phyloP scores from a whole-genome alignment of 2,797 vertebrate species.

The Microchirus variegatus region DNA sequence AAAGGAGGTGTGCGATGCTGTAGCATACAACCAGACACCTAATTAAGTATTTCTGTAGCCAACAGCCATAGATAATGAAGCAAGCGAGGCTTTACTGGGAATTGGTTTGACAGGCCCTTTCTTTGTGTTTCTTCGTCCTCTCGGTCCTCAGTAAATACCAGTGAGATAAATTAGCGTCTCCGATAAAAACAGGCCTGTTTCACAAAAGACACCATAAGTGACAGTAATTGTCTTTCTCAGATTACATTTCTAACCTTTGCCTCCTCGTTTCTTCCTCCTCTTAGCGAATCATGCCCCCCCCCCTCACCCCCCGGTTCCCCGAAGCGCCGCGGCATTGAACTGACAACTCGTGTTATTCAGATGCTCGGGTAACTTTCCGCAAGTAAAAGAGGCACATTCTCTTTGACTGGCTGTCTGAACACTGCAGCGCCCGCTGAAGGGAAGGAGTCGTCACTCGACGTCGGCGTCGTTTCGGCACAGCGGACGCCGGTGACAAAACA shows the following conservation, averaged over 20 bases:
- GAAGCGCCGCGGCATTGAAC: slow-evolving; percentile 59
- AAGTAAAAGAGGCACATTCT: slow-evolving; percentile 43
- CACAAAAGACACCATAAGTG: slow-evolving; percentile 76
- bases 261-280: slow-evolving; percentile 57
- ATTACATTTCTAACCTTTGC: slow-evolving; percentile 84
- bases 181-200: slow-evolving; percentile 68
- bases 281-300: too few relatives aligned
- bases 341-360: slow-evolving; percentile 71
- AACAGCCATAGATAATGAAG: slow-evolving; percentile 73
- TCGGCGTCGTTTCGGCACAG: slow-evolving; percentile 38
- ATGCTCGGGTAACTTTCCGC: slow-evolving; percentile 41
- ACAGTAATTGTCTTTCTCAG: slow-evolving; percentile 84
- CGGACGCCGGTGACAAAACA: slow-evolving; percentile 58
- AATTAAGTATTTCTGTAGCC: slow-evolving; percentile 73
- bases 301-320: slow-evolving; percentile 26
- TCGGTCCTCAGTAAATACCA: slow-evolving; percentile 68
- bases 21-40: slow-evolving; percentile 51
- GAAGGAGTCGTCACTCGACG: slow-evolving; percentile 58
- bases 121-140: slow-evolving; percentile 40
- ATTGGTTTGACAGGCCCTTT: slow-evolving; percentile 68
- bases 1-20: slow-evolving; percentile 47
- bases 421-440: too few relatives aligned
- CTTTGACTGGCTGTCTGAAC: slow-evolving; percentile 57
- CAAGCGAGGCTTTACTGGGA: slow-evolving; percentile 55
- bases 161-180: slow-evolving; percentile 77